Conservation (phyloP, 2,797 vertebrate species). For the Micropoecilia bifurca region DNA sequence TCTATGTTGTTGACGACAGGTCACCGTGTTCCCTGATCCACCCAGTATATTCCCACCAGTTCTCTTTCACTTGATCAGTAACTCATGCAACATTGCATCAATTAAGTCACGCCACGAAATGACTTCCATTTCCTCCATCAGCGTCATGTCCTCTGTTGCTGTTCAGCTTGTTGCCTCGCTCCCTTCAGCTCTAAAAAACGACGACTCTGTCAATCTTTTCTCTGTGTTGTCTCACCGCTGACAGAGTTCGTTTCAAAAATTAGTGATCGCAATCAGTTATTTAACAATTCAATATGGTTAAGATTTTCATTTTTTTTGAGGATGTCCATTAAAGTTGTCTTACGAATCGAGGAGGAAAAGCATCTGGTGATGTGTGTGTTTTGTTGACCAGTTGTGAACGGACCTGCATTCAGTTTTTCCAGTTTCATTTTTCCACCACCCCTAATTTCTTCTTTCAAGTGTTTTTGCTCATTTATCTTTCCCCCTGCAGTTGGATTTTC, state of each 20-base stretch:
- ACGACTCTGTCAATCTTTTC: neutral
- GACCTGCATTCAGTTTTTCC: neutral
- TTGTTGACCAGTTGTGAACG: neutral
- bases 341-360: neutral
- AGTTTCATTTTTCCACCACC: neutral
- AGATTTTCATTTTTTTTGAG: neutral
- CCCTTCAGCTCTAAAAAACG: neutral
- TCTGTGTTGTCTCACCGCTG: neutral
- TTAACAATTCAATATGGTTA: neutral
- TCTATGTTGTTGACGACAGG: neutral
- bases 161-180: neutral
- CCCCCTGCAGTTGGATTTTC: constrained; percentile 49
- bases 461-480: constrained; percentile 41
- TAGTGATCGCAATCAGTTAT: neutral
- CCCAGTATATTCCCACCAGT: neutral
- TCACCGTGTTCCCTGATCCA: neutral
- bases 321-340: neutral
- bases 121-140: neutral
- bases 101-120: neutral
- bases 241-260: neutral
- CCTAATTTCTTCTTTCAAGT: neutral
- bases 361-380: neutral
- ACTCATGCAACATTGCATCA: neutral
- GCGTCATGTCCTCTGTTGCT: neutral
- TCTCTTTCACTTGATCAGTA: neutral